Evolutionary conservation across 1,140 invertebrate genomes (phyloP).

Genomic region (Pseudomyrmex cubaensis): DNA sequence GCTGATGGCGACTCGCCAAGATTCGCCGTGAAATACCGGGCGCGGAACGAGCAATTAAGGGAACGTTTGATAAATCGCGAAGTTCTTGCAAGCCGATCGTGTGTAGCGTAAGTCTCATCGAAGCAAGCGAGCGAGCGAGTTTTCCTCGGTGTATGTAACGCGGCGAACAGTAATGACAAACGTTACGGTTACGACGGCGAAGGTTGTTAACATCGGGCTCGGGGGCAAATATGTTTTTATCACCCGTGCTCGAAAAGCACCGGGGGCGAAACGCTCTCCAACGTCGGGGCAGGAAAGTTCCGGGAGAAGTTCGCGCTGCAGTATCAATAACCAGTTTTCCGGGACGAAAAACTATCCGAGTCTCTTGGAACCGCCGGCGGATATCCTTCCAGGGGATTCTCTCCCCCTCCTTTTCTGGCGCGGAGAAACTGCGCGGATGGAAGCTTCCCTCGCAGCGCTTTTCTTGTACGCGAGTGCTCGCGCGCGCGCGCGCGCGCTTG

Average conservation of each 20-base stretch:
- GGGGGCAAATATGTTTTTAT: conserved; percentile 78
- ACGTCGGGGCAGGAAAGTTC: conserved; percentile 59
- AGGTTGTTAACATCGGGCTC: conserved; percentile 72
- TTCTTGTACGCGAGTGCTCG: conserved; percentile 53
- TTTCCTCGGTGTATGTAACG: conserved; percentile 4
- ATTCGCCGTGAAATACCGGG: conserved; percentile 34
- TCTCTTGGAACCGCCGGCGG: conserved; percentile 69
- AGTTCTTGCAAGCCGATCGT: conserved; percentile 25
- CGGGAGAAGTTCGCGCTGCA: conserved; percentile 58
- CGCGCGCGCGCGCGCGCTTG: background rate
- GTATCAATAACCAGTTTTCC: conserved; percentile 76
- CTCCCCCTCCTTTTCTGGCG: conserved; percentile 43
- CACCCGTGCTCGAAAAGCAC: conserved; percentile 42
- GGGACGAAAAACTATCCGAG: conserved; percentile 71
- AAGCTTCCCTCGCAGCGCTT: conserved; percentile 60
- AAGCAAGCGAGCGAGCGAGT: background rate
- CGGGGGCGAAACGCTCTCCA: background rate
- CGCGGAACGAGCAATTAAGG: conserved; percentile 60
- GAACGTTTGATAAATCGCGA: conserved; percentile 56
- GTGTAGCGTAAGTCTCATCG: background rate
- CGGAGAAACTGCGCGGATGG: conserved; percentile 39
- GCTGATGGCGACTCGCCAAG: conserved; percentile 60
- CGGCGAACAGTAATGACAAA: conserved; percentile 65
- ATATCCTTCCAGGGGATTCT: conserved; percentile 63
- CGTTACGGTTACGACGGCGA: conserved; percentile 53